phyloP scores from a whole-genome alignment of 2,797 vertebrate genomes.

The Morelia viridis region DNA sequence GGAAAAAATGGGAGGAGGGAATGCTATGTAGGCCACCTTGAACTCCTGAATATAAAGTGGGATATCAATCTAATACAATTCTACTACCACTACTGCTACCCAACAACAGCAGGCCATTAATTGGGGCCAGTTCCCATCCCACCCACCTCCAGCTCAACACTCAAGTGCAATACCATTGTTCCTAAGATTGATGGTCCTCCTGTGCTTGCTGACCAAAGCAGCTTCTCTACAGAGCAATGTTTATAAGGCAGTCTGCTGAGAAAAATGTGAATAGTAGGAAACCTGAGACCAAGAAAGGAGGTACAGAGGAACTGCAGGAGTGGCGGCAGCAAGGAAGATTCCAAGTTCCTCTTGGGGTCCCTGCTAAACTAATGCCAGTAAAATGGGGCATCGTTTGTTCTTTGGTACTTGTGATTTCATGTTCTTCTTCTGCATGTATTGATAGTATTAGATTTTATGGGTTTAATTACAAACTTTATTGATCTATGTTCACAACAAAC shows the following conservation, averaged over 20 bases:
- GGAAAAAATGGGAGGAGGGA: neutral
- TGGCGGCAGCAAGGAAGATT: neutral
- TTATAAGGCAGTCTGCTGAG: neutral
- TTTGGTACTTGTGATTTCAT: neutral
- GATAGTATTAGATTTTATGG: neutral
- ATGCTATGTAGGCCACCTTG: neutral
- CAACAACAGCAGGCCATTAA: neutral
- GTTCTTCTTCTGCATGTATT: neutral
- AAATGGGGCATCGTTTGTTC: neutral
- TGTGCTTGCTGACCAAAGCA: neutral
- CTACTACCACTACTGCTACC: neutral
- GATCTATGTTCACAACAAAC: neutral
- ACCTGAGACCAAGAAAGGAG: neutral
- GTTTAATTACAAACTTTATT: neutral
- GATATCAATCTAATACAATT: neutral
- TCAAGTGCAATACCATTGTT: neutral
- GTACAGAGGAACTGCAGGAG: neutral
- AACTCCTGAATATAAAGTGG: neutral
- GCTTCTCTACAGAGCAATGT: neutral
- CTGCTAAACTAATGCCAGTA: neutral
- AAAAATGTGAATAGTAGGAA: neutral
- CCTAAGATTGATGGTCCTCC: neutral
- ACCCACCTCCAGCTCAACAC: neutral
- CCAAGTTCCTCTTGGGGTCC: neutral
- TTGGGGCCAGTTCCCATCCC: neutral